Evolutionary conservation across 2,797 vertebrate species (phyloP).

Genomic region (Channallabes apus): DNA sequence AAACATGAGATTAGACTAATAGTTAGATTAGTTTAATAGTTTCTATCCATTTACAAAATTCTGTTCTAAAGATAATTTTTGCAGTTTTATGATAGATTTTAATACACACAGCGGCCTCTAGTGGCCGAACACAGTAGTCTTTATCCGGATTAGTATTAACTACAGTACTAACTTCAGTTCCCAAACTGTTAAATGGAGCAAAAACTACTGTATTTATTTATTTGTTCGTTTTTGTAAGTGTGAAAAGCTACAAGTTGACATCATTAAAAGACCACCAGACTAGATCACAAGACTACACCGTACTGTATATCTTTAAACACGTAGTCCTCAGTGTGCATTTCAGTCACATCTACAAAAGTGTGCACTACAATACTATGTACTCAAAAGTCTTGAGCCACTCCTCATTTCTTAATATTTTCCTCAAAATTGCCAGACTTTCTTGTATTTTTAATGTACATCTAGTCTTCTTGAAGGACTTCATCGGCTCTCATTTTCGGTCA

Average conservation of each 20-base stretch:
- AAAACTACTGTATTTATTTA: background rate
- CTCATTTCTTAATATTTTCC: no score
- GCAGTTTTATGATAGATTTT: background rate
- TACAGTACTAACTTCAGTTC: background rate
- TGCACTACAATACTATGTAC: background rate
- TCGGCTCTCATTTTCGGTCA: no score
- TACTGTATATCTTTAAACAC: background rate
- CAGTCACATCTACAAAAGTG: background rate
- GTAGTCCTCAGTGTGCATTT: background rate
- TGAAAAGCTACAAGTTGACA: background rate
- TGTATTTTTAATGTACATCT: no score
- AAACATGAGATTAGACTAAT: background rate
- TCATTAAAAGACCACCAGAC: background rate
- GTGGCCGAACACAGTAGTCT: conserved; percentile 11
- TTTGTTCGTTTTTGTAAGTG: background rate
- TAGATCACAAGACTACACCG: background rate
- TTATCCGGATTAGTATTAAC: background rate
- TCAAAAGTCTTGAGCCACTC: no score
- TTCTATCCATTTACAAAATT: background rate
- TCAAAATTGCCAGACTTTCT: no score
- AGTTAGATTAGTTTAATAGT: no score
- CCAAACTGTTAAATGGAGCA: background rate
- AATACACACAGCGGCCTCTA: conserved; percentile 45
- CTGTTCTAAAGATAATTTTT: background rate
- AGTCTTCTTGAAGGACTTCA: no score